Evolutionary conservation across 1,140 invertebrate species (phyloP).

Genomic region (Globodera ellingtonae): DNA sequence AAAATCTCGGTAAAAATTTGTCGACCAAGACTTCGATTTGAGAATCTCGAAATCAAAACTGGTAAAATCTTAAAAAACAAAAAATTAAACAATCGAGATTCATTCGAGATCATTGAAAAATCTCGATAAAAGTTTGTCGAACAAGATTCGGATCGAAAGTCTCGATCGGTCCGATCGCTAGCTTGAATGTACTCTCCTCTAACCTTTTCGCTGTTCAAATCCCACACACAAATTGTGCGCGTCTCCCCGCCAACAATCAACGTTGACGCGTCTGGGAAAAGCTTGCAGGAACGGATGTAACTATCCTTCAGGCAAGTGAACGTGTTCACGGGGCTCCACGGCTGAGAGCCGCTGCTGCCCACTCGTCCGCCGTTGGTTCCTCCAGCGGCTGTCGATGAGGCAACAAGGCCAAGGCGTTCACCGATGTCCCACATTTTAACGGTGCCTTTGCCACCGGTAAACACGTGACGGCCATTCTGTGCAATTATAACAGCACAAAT

Average conservation of each 20-base stretch:
- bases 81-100: too few relatives aligned
- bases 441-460: slow-evolving; percentile 97
- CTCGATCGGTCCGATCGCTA: too few relatives aligned
- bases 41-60: too few relatives aligned
- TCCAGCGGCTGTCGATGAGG: slow-evolving; percentile 7
- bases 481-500: slow-evolving; percentile 84
- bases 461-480: slow-evolving; percentile 83
- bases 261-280: slow-evolving; percentile 91
- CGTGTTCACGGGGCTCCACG: slow-evolving; percentile 16
- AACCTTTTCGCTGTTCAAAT: slow-evolving; percentile 78
- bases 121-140: too few relatives aligned
- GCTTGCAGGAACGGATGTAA: slow-evolving; percentile 93
- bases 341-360: slow-evolving; percentile 68
- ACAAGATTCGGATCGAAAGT: too few relatives aligned
- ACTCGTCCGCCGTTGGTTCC: slow-evolving; percentile 67
- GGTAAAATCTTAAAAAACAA: too few relatives aligned
- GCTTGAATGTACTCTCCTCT: too few relatives aligned
- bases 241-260: slow-evolving; percentile 95
- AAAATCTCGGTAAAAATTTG: too few relatives aligned
- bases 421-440: slow-evolving; percentile 80
- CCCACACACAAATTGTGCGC: slow-evolving; percentile 92
- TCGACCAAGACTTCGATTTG: too few relatives aligned
- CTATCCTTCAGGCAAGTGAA: slow-evolving; percentile 84
- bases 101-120: too few relatives aligned
- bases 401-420: slow-evolving; percentile 14